Conservation (phyloP, 2,797 vertebrate genomes). For the Clarias platycephalus region DNA sequence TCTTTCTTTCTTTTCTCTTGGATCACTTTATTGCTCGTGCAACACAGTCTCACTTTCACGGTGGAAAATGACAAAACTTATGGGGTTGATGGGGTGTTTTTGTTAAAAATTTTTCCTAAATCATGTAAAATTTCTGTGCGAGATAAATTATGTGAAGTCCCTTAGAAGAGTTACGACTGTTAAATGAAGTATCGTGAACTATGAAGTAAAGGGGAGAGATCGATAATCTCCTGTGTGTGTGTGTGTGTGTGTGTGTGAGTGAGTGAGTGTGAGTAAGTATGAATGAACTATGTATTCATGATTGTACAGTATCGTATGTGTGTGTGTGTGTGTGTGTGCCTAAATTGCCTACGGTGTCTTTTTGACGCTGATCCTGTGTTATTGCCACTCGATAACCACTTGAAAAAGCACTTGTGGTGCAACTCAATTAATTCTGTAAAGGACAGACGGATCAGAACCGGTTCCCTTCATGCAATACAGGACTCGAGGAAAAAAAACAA, state of each 20-base stretch:
- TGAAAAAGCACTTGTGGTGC: constrained; percentile 70
- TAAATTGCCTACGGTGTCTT: constrained; percentile 47
- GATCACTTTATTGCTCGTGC: neutral
- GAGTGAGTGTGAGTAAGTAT: constrained; percentile 16
- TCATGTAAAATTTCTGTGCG: neutral
- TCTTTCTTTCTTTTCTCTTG: constrained; percentile 11
- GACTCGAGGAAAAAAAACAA: constrained; percentile 62
- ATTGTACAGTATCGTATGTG: constrained; percentile 3
- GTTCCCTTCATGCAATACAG: constrained; percentile 70
- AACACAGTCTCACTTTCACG: neutral
- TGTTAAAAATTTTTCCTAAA: neutral
- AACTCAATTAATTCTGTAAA: constrained; percentile 67
- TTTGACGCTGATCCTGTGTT: constrained; percentile 64
- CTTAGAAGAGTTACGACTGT: constrained; percentile 33
- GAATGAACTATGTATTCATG: constrained; percentile 19
- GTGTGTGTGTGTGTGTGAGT: constrained; percentile 23
- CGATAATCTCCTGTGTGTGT: constrained; percentile 36
- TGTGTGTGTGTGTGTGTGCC: constrained; percentile 23
- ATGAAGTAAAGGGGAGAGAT: constrained; percentile 44
- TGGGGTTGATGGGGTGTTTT: neutral
- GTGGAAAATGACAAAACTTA: neutral
- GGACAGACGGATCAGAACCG: constrained; percentile 63
- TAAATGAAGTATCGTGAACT: constrained; percentile 55
- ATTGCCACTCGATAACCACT: constrained; percentile 72
- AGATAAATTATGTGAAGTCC: constrained; percentile 26